Percentiles rank a stretch among this genome's conserved stretches.
Conservation (phyloP, 2,888 invertebrate genomes). For the Venustoraphidia nigricollis region DNA sequence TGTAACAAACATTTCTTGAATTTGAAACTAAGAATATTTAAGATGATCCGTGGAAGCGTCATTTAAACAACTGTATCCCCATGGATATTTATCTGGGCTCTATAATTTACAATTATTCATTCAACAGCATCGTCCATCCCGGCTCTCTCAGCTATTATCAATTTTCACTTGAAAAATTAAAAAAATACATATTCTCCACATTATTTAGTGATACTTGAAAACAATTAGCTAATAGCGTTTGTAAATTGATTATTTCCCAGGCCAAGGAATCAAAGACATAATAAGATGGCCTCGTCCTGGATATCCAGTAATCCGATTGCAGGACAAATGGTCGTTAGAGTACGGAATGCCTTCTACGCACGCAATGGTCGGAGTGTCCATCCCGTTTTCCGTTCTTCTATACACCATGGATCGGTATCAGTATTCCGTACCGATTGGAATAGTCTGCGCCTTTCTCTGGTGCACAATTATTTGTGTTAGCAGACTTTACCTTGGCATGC, state of each 20-base stretch:
- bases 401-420: conserved; percentile 70
- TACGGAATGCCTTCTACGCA: conserved; percentile 95
- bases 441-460: conserved; percentile 44
- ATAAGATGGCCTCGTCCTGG: conserved; percentile 76
- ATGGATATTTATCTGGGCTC: no score
- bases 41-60: no score
- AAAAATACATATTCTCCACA: neutral
- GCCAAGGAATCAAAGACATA: conserved; percentile 79
- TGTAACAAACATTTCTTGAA: no score
- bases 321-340: conserved; percentile 78
- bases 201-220: no score
- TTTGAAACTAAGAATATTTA: no score
- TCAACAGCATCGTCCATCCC: no score
- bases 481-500: conserved; percentile 86
- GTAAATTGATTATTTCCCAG: conserved; percentile 26
- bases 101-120: no score
- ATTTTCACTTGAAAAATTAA: neutral
- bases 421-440: conserved; percentile 44
- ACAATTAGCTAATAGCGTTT: no score
- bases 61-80: no score
- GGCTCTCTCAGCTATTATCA: neutral
- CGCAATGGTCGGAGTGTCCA: conserved; percentile 78
- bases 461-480: conserved; percentile 70
- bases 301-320: conserved; percentile 68
- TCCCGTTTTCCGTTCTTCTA: conserved; percentile 71